Conservation (phyloP, 2,888 invertebrate genomes). For the Cerceris ruficornis region DNA sequence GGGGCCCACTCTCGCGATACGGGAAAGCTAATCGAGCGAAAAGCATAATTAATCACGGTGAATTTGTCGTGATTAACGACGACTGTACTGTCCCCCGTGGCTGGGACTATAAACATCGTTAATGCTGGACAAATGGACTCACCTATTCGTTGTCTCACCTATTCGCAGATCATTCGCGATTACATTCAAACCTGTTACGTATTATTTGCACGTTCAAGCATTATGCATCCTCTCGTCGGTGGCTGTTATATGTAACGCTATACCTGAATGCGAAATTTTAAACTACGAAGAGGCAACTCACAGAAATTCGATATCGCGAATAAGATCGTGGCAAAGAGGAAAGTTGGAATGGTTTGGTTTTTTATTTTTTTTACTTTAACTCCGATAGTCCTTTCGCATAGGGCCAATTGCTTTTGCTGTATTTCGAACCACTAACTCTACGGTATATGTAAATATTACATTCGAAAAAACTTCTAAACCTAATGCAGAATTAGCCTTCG, state of each 20-base stretch:
- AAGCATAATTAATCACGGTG: slow-evolving; percentile 77
- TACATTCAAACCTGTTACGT: slow-evolving; percentile 23
- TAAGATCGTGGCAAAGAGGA: no score
- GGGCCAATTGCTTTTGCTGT: no score
- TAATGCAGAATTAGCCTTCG: no score
- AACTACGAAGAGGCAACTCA: no score
- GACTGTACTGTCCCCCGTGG: slow-evolving; percentile 60
- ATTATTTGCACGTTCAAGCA: slow-evolving; percentile 9
- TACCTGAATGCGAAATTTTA: neutral
- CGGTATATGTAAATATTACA: no score
- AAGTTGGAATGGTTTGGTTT: no score
- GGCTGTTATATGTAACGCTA: neutral
- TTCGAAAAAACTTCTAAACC: no score
- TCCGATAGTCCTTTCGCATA: no score
- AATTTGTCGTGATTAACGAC: slow-evolving; percentile 77
- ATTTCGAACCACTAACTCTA: no score
- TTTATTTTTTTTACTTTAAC: no score
- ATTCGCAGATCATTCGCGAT: slow-evolving; percentile 43
- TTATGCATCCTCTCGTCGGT: neutral
- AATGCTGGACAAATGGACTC: slow-evolving; percentile 68
- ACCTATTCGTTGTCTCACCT: slow-evolving; percentile 29
- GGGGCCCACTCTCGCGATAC: slow-evolving; percentile 47
- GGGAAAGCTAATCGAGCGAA: slow-evolving; percentile 74
- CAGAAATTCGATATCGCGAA: no score
- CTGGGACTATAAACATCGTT: slow-evolving; percentile 68